A percentile compares a stretch with the other conserved stretches of the same genome.
Evolutionary conservation across 2,797 vertebrate genomes (phyloP).

Genomic region (Pangasius mekongensis): DNA sequence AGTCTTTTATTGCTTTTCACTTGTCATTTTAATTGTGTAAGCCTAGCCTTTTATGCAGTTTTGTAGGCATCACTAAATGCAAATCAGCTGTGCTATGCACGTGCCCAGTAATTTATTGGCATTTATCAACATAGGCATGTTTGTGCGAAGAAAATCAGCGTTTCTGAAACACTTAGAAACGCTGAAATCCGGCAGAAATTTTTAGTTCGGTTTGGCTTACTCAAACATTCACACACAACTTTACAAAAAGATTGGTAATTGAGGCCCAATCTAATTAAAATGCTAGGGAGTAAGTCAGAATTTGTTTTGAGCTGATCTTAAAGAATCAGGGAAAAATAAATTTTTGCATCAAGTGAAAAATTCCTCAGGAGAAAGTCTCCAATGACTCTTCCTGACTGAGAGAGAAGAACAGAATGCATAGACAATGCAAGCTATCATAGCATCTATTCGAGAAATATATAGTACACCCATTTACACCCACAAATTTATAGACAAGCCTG

Average conservation of each 20-base stretch:
- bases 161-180: neutral
- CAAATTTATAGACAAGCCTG: neutral
- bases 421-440: neutral
- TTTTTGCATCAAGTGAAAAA: neutral
- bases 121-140: neutral
- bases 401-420: neutral
- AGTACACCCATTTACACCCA: neutral
- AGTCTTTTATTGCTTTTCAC: neutral
- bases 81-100: neutral
- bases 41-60: neutral
- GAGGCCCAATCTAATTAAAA: neutral
- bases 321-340: no score
- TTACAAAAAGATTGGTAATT: neutral
- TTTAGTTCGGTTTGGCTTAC: neutral
- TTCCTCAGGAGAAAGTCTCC: neutral
- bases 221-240: neutral
- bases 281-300: neutral
- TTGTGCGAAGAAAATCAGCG: neutral
- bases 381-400: neutral
- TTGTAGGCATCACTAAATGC: neutral
- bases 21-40: neutral
- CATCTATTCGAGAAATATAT: neutral
- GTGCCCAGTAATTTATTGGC: neutral
- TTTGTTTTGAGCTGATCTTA: no score
- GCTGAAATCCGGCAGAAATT: neutral